Conservation (phyloP, 2,113 vertebrate genomes). For the Nannobrachium achirus region DNA sequence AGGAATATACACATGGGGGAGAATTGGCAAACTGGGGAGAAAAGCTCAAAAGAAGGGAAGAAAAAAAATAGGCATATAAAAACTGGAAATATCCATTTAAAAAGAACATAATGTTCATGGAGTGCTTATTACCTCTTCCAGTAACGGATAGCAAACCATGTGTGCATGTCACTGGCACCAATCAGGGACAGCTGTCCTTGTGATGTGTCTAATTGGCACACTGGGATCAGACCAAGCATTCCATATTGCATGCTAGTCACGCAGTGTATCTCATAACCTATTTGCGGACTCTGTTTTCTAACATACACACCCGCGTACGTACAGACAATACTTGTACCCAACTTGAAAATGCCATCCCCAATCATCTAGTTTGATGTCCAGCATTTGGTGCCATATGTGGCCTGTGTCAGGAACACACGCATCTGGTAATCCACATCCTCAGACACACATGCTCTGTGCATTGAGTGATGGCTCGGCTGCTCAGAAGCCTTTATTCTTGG, state of each 20-base stretch:
- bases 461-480: slow-evolving; percentile 40
- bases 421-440: background rate
- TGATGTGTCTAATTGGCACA: slow-evolving; percentile 39
- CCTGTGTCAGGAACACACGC: background rate
- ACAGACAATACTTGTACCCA: background rate
- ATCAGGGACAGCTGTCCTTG: slow-evolving; percentile 46
- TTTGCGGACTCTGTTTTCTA: slow-evolving; percentile 23
- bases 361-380: background rate
- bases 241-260: slow-evolving; percentile 32
- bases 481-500: slow-evolving; percentile 19
- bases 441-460: slow-evolving; percentile 8
- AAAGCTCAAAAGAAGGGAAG: too few relatives aligned
- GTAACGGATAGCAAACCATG: slow-evolving; percentile 43
- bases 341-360: background rate
- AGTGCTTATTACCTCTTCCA: slow-evolving; percentile 58
- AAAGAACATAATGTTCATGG: slow-evolving; percentile 40
- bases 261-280: slow-evolving; percentile 21
- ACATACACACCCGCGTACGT: background rate
- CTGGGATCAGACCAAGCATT: slow-evolving; percentile 50
- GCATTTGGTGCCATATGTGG: background rate
- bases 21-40: too few relatives aligned
- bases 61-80: too few relatives aligned
- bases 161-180: slow-evolving; percentile 47
- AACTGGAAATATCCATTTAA: too few relatives aligned
- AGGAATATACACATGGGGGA: too few relatives aligned